phyloP scores from a whole-genome alignment of 2,797 vertebrate species.

The Gila robusta region DNA sequence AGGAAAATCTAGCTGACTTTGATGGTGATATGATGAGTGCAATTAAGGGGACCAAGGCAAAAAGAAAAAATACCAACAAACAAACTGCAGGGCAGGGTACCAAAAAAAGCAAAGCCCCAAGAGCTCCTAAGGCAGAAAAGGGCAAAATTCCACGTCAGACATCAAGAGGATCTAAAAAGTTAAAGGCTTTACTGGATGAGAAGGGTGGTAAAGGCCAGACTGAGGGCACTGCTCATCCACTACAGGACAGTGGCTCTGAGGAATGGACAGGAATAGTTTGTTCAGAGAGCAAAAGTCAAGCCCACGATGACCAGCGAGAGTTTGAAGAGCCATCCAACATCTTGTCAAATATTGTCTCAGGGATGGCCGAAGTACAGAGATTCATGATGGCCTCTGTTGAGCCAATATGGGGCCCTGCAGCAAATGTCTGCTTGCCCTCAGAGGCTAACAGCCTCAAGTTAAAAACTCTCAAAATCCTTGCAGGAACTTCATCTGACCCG shows the following conservation, averaged over 20 bases:
- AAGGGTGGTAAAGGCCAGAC: constrained; percentile 87
- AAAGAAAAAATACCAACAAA: constrained; percentile 91
- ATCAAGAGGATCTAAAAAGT: constrained; percentile 91
- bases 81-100: constrained; percentile 87
- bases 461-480: constrained; percentile 99
- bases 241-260: constrained; percentile 81
- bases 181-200: constrained; percentile 86
- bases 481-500: constrained; percentile 92
- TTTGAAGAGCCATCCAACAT: constrained; percentile 99
- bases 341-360: constrained; percentile 98
- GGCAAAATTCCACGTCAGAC: constrained; percentile 89
- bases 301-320: constrained; percentile 95
- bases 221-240: constrained; percentile 75
- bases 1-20: constrained; percentile 83
- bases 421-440: constrained; percentile 89
- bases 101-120: constrained; percentile 91
- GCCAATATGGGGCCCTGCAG: constrained; percentile 93
- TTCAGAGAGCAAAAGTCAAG: constrained; percentile 87
- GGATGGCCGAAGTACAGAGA: constrained; percentile 98
- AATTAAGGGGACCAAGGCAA: constrained; percentile 91
- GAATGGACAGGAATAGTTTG: constrained; percentile 87
- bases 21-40: constrained; percentile 83
- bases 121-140: constrained; percentile 92
- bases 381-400: constrained; percentile 99
- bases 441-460: constrained; percentile 98